phyloP scores from a whole-genome alignment of 1,140 invertebrate species.

The Odontomachus brunneus region DNA sequence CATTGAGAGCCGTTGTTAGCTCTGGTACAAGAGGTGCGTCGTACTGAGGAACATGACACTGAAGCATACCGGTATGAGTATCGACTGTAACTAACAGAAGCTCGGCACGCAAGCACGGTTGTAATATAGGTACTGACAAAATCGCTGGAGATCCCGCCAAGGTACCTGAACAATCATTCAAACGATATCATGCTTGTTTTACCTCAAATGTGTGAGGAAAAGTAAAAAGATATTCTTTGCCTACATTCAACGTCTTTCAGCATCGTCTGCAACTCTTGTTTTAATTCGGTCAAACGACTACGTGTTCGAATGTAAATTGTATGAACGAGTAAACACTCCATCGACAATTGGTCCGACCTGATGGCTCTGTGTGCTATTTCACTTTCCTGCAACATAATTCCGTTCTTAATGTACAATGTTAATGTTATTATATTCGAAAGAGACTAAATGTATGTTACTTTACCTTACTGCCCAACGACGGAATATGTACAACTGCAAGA shows the following conservation, averaged over 20 bases:
- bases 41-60: constrained; percentile 96
- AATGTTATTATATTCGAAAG: constrained; percentile 31
- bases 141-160: constrained; percentile 94
- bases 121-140: constrained; percentile 94
- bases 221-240: constrained; percentile 61
- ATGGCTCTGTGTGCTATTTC: constrained; percentile 93
- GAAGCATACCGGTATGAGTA: constrained; percentile 96
- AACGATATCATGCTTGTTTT: neutral
- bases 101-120: constrained; percentile 95
- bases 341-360: constrained; percentile 94
- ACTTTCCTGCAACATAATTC: constrained; percentile 84
- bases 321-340: constrained; percentile 98
- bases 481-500: constrained; percentile 94
- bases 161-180: constrained; percentile 83
- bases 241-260: constrained; percentile 91
- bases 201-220: neutral
- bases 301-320: constrained; percentile 97
- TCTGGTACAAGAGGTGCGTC: constrained; percentile 93
- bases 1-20: constrained; percentile 92
- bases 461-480: constrained; percentile 91
- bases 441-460: constrained; percentile 20
- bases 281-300: constrained; percentile 93
- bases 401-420: constrained; percentile 88
- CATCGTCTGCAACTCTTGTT: constrained; percentile 91
- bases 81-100: constrained; percentile 96